A percentile compares a stretch with the other conserved stretches of the same genome.
Conservation (phyloP, 2,797 vertebrate genomes). For the Schizopygopsis malacanthus region DNA sequence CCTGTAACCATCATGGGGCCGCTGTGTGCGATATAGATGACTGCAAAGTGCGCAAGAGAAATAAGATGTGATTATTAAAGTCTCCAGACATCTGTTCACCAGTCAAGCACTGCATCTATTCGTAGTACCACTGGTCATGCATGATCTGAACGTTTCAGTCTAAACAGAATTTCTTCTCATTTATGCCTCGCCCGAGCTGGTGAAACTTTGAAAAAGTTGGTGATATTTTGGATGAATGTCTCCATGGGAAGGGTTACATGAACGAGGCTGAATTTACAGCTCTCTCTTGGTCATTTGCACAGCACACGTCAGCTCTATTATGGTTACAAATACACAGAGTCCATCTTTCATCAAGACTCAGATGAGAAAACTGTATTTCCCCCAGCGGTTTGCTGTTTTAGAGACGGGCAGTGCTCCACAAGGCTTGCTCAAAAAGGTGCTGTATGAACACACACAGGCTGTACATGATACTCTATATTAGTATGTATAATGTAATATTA, state of each 20-base stretch:
- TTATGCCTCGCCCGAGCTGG: background rate
- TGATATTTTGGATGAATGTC: background rate
- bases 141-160: background rate
- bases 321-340: constrained; percentile 32
- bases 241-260: background rate
- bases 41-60: constrained; percentile 1
- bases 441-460: constrained; percentile 46
- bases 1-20: constrained; percentile 54
- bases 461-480: constrained; percentile 43
- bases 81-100: constrained; percentile 2
- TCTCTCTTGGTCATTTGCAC: constrained; percentile 11
- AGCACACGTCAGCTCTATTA: constrained; percentile 21
- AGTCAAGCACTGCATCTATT: constrained; percentile 16
- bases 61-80: constrained; percentile 2
- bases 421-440: constrained; percentile 47
- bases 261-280: background rate
- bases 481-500: constrained; percentile 24
- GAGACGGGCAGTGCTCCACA: constrained; percentile 30
- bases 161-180: background rate
- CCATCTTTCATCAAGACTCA: background rate
- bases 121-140: background rate
- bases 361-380: constrained; percentile 1
- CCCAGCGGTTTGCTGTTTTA: constrained; percentile 37
- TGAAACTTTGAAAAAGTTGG: background rate
- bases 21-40: constrained; percentile 37